Conservation (phyloP, 2,113 vertebrate species). For the Tachysurus vachellii region DNA sequence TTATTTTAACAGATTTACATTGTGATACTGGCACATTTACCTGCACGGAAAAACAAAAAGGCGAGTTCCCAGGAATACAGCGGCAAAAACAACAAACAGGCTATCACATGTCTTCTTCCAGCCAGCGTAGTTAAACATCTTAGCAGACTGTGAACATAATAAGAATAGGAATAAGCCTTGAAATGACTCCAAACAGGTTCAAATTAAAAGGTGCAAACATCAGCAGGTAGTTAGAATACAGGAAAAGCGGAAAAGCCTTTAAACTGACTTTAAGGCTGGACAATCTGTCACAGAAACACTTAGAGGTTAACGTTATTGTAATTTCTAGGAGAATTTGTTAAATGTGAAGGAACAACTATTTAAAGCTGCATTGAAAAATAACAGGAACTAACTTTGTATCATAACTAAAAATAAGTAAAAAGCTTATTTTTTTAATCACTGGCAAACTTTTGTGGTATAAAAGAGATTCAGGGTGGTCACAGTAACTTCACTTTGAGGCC, state of each 20-base stretch:
- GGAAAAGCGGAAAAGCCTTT: not conserved
- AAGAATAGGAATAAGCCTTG: not conserved
- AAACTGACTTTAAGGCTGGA: not conserved
- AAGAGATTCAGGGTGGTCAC: not conserved
- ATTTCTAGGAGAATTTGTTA: not conserved
- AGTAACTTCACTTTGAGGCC: not conserved
- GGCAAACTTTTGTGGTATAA: not conserved
- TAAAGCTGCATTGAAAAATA: not conserved
- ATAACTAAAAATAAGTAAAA: not conserved
- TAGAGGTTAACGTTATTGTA: not conserved
- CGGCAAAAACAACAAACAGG: slow-evolving; percentile 81
- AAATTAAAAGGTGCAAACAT: not conserved
- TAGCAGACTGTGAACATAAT: slow-evolving; percentile 73
- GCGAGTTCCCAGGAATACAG: slow-evolving; percentile 81
- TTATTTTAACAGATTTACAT: not conserved
- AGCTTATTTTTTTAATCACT: not conserved
- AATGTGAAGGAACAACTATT: not conserved
- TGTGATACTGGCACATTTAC: slow-evolving; percentile 63
- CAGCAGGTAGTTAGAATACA: not conserved
- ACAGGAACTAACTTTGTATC: not conserved
- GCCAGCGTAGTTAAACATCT: slow-evolving; percentile 85
- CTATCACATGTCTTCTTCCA: slow-evolving; percentile 79
- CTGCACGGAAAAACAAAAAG: slow-evolving; percentile 80
- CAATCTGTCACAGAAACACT: not conserved
- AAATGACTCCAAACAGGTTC: not conserved